Base-by-base conservation (phyloP, 2,797 vertebrate species). In the Toxotes lorentzi region DNA sequence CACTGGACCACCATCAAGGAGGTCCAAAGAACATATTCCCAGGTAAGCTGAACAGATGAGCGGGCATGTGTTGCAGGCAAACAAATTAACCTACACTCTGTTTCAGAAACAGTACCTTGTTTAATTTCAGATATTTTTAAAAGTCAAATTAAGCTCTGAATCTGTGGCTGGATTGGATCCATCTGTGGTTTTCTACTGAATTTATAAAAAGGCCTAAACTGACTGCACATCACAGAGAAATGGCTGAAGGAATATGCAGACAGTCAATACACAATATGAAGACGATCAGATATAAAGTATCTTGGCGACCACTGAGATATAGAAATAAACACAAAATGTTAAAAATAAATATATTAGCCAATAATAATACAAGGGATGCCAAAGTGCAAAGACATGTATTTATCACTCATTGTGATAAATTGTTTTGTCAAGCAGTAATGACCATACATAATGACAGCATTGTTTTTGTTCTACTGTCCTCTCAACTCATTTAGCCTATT, bases 51-150 rank as follows among this genome's bases (percentile, higher is more conserved):
- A 83, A 74, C 78, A 92, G 81, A 89, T 84, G 86, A 90, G 68
- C 54, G 21, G 32, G 56, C 84, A 83, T 79, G 80, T 71, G 63
- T 67, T 80, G 69, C 67, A 85, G 79, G 60, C 84, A 82, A 85
- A 77, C 73, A 86, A 92, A 85, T 88, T 70, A 87, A 88, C 79
- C 78, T 69, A 32, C 57, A 67, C 34, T 40, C n/a, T 57, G 57
- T 71, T 61, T 73, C 24, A 68, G 70, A 76, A 58, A 74, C 60
- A 66, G 40, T 2, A 7, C 7, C n/a, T 70, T 27, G 47, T 63
- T 43, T 70, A 40, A 74, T 78, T 69, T 73, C 17, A 34, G 54
- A 27, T 68, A 21, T 81, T 70, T 84, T 38, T 78, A 65, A 78
- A 80, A 85, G 59, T 77, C 51, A 83, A 70, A 82, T 73, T 11